phyloP scores from a whole-genome alignment of 2,888 invertebrate genomes.

The Escarpia spicata region DNA sequence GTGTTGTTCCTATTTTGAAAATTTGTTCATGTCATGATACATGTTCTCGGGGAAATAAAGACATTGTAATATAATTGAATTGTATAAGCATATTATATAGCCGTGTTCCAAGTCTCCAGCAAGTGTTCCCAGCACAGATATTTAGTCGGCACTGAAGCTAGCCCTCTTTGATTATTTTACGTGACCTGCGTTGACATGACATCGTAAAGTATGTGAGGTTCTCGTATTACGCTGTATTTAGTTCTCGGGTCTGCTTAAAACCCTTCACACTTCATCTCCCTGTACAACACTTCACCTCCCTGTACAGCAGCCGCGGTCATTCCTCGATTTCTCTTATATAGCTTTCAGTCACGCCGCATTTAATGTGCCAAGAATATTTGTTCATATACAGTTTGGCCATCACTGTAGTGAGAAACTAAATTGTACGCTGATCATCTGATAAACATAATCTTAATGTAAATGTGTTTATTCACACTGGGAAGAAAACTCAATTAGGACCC shows the following conservation, averaged over 20 bases:
- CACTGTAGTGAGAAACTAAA: not conserved
- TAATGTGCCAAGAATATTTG: not conserved
- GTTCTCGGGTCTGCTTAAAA: not conserved
- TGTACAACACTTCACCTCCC: not conserved
- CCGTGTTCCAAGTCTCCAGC: not conserved
- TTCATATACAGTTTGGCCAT: not conserved
- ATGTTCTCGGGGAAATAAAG: too few species aligned
- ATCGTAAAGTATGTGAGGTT: not conserved
- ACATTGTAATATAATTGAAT: not conserved
- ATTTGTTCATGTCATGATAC: too few species aligned
- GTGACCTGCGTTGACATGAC: constrained; percentile 13
- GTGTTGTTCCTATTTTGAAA: not conserved
- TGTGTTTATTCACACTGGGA: not conserved
- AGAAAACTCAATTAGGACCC: not conserved
- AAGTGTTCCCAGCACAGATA: not conserved
- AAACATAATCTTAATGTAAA: not conserved
- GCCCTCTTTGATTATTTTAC: not conserved
- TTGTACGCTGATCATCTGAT: not conserved
- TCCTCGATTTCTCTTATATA: not conserved
- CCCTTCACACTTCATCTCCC: not conserved
- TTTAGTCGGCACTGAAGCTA: not conserved
- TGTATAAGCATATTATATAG: not conserved
- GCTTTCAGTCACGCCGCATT: constrained; percentile 17
- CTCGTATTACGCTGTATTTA: constrained; percentile 21
- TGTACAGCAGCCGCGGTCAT: not conserved